Conservation (phyloP, 2,113 vertebrate genomes). For the Gadus macrocephalus region DNA sequence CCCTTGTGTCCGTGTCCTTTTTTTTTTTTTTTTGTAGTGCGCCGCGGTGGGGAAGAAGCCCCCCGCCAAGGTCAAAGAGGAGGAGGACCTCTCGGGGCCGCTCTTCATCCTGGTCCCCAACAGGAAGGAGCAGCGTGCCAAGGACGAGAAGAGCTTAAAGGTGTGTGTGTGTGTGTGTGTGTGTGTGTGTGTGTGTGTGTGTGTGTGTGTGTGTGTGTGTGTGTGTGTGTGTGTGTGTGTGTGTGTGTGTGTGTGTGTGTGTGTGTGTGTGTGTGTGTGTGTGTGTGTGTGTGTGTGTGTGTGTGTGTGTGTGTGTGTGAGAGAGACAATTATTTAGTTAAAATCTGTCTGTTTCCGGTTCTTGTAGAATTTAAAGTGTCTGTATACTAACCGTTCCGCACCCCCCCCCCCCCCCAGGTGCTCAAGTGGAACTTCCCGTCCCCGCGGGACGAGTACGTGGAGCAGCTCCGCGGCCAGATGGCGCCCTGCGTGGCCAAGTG, state of each 20-base stretch:
- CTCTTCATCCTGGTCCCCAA: slow-evolving; percentile 83
- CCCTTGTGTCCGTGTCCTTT: neutral
- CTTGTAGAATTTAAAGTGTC: neutral
- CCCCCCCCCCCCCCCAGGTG: slow-evolving; percentile 60
- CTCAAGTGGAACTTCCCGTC: slow-evolving; percentile 88
- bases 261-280: too few species aligned
- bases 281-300: too few species aligned
- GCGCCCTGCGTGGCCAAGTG: slow-evolving; percentile 82
- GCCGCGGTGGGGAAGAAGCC: slow-evolving; percentile 76
- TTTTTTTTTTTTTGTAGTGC: too few species aligned
- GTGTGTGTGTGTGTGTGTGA: too few species aligned
- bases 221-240: too few species aligned
- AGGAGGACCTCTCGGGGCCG: slow-evolving; percentile 84
- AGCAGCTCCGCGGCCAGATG: slow-evolving; percentile 87
- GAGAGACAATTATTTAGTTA: too few species aligned
- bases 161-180: slow-evolving; percentile 43
- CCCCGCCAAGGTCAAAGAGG: slow-evolving; percentile 80
- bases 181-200: neutral
- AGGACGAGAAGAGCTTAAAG: slow-evolving; percentile 84
- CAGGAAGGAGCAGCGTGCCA: slow-evolving; percentile 85
- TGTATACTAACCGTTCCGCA: neutral
- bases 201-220: neutral
- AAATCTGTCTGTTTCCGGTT: too few species aligned
- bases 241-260: neutral
- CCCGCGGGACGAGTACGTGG: slow-evolving; percentile 85